phyloP scores from a whole-genome alignment of 2,113 vertebrate species.

The Toxostoma redivivum region DNA sequence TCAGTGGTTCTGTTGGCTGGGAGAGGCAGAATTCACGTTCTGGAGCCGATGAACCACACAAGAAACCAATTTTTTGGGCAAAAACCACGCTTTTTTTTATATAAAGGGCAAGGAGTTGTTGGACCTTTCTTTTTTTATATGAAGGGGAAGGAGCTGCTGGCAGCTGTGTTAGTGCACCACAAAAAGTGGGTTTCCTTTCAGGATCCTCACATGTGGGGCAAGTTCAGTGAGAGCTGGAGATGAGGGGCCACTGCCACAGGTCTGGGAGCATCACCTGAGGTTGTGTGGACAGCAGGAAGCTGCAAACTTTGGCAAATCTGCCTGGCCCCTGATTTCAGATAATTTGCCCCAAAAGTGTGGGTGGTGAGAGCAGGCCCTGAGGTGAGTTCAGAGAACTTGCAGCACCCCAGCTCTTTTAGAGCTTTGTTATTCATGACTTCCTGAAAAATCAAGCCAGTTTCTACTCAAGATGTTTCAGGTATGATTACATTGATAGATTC shows the following conservation, averaged over 20 bases:
- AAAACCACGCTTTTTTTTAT: neutral
- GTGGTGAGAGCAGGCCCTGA: neutral
- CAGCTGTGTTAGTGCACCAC: neutral
- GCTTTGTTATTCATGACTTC: neutral
- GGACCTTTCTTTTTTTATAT: neutral
- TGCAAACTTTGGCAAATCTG: neutral
- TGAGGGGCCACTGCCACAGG: neutral
- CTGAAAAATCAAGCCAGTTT: neutral
- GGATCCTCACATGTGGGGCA: neutral
- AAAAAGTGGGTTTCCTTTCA: neutral
- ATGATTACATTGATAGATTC: neutral
- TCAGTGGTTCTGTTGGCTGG: neutral
- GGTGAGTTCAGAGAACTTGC: neutral
- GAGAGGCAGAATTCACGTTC: neutral
- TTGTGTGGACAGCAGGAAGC: rapidly evolving
- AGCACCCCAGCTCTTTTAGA: neutral
- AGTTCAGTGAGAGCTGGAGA: neutral
- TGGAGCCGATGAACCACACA: neutral
- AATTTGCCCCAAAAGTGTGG: neutral
- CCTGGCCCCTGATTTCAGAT: neutral
- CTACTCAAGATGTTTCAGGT: neutral
- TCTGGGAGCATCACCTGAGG: neutral
- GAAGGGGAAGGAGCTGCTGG: neutral
- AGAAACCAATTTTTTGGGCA: neutral
- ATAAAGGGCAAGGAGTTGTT: neutral